phyloP scores from a whole-genome alignment of 2,113 vertebrate genomes.

The Daphoenositta chrysoptera region DNA sequence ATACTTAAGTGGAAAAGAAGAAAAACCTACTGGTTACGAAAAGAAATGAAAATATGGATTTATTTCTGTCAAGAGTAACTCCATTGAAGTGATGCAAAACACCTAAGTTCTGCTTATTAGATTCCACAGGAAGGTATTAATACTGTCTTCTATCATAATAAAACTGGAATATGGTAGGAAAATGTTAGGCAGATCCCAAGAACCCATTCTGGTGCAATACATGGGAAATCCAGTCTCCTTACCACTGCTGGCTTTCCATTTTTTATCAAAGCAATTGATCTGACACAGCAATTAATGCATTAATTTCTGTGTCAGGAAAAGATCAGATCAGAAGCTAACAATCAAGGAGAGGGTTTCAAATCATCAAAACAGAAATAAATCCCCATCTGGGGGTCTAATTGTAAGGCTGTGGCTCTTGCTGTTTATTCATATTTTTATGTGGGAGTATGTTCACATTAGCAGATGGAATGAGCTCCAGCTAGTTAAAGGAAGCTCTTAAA shows the following conservation, averaged over 20 bases:
- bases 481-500: background rate
- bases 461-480: background rate
- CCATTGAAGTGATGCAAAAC: background rate
- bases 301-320: background rate
- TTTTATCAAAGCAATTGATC: background rate
- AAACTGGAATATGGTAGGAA: background rate
- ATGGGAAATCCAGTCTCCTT: background rate
- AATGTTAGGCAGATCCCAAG: background rate
- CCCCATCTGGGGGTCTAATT: background rate
- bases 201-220: background rate
- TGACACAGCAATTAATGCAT: background rate
- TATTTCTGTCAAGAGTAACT: background rate
- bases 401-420: background rate
- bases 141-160: background rate
- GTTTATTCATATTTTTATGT: background rate
- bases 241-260: background rate
- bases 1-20: background rate
- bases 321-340: background rate
- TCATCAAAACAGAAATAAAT: background rate
- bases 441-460: background rate
- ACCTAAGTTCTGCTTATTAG: background rate
- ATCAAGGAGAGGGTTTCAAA: background rate
- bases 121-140: background rate
- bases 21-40: background rate
- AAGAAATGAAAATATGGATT: background rate